Base-by-base conservation (phyloP, 2,113 vertebrate genomes). In the Ovis canadensis region DNA sequence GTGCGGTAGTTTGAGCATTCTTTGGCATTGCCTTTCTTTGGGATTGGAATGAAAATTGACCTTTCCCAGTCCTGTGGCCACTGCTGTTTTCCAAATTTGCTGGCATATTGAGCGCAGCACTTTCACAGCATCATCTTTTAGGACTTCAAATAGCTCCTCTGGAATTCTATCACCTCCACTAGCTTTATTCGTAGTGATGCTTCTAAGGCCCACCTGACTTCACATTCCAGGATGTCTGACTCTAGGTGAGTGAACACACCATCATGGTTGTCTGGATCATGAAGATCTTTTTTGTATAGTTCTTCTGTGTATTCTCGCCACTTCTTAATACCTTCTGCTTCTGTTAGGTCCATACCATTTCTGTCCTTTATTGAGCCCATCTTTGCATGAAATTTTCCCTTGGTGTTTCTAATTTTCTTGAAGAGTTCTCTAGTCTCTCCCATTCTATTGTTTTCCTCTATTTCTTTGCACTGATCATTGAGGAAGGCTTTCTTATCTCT, bases 101-200 rank as follows among this genome's bases (percentile, higher is more conserved):
- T n/a, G 33, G 31, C 16, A 67, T 67, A n/a, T n/a, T 17, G 33
- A 67, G 16, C 19, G 16, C 7, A 19, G 62, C 62, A 67, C 62
- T 67, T 67, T 67, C 33, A 67, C 16, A 67, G 16, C 62, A 19
- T 67, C 62, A 67, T 67, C 33, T n/a, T n/a, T 67, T 0, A 67
- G 62, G 62, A 67, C 0, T 67, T 67, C 0, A 67, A 67, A n/a
- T n/a, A n/a, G 62, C 62, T 67, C 62, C 4, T 19, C 62, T 67
- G 62, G 62, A n/a, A n/a, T 19, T 67, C 33, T 33, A 67, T 67
- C 62, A 0, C 33, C 7, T n/a, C 62, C 33, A n/a, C 62, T 5
- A n/a, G 16, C 62, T 67, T 67, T 67, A 0, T 67, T 67, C 0
- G 0, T 19, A 19, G 33, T 67, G 33, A 67, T 9, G 33, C 62